phyloP scores from a whole-genome alignment of 2,113 vertebrate genomes.

The Puffinus mauretanicus region DNA sequence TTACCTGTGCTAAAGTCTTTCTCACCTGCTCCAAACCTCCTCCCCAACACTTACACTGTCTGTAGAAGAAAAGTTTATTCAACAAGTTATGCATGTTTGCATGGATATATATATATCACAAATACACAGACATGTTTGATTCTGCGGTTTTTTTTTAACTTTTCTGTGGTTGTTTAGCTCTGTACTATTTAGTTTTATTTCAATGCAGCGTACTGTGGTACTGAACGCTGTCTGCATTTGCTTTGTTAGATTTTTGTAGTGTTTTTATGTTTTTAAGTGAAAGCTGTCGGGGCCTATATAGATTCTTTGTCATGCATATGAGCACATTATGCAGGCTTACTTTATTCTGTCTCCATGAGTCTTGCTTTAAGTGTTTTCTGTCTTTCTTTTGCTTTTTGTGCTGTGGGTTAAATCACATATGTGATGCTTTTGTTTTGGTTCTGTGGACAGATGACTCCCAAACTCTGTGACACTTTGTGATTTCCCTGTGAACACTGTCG shows the following conservation, averaged over 20 bases:
- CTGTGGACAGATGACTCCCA: neutral
- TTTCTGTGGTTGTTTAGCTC: neutral
- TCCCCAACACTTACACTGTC: rapidly evolving
- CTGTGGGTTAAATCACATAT: neutral
- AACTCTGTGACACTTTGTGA: neutral
- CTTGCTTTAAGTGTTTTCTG: neutral
- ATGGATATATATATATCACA: neutral
- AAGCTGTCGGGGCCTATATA: neutral
- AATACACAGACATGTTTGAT: neutral
- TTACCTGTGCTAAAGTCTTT: neutral
- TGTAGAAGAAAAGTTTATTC: neutral
- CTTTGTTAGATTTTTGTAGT: neutral
- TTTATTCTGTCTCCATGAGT: neutral
- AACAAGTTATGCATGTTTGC: neutral
- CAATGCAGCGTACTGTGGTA: rapidly evolving
- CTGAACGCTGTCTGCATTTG: neutral
- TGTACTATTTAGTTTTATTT: neutral
- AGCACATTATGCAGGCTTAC: neutral
- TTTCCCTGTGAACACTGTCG: neutral
- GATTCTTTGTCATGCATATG: neutral
- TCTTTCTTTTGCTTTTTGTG: neutral
- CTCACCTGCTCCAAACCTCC: rapidly evolving
- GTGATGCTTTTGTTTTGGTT: neutral
- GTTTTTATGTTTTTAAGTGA: neutral
- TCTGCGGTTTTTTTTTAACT: neutral